phyloP scores from a whole-genome alignment of 2,797 vertebrate genomes.

The Chelmon rostratus region DNA sequence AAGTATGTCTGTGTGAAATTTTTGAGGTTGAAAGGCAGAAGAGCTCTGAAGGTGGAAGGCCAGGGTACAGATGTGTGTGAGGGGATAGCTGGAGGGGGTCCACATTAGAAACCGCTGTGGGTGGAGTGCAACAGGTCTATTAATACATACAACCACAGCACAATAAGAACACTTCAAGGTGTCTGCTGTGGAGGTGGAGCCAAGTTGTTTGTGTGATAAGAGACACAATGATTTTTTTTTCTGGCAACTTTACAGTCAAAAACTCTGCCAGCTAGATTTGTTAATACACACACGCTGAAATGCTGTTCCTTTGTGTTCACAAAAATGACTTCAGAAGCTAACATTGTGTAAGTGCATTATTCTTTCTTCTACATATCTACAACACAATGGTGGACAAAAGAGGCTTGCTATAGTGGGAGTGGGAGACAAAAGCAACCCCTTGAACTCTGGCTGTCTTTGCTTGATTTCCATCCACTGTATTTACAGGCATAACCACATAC shows the following conservation, averaged over 20 bases:
- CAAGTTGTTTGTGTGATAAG: not conserved
- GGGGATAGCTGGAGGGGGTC: slow-evolving; percentile 16
- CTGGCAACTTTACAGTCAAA: not conserved
- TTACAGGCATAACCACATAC: too few relatives aligned
- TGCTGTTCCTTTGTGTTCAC: not conserved
- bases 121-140: not conserved
- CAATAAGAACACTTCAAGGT: not conserved
- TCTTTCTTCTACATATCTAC: too few relatives aligned
- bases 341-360: too few relatives aligned
- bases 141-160: not conserved
- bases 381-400: too few relatives aligned
- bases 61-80: not conserved
- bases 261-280: not conserved
- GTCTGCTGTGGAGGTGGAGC: not conserved
- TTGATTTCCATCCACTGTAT: too few relatives aligned
- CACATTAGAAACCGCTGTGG: slow-evolving; percentile 20
- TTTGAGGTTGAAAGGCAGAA: slow-evolving; percentile 44
- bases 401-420: too few relatives aligned
- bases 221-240: not conserved
- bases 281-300: not conserved
- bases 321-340: not conserved
- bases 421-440: too few relatives aligned
- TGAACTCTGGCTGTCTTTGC: too few relatives aligned
- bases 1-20: slow-evolving; percentile 20
- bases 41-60: slow-evolving; percentile 33